phyloP scores from a whole-genome alignment of 2,888 invertebrate genomes.

The Atethmia centrago region DNA sequence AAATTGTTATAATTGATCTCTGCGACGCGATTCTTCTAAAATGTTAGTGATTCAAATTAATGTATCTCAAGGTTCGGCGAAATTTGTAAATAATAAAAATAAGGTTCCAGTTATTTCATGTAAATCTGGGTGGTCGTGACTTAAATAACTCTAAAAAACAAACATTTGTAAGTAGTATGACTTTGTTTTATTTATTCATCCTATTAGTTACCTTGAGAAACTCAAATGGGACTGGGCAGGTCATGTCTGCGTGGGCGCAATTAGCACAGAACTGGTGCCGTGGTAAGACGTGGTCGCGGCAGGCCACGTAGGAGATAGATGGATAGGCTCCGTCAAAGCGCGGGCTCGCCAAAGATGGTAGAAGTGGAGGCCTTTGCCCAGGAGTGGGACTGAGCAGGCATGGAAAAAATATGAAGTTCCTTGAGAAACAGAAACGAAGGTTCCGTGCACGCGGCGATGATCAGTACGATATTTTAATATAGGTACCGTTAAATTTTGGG shows the following conservation, averaged over 20 bases:
- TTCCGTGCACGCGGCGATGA: not conserved
- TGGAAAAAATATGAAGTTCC: no score
- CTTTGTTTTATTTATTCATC: conserved; percentile 38
- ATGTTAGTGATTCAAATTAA: conserved; percentile 24
- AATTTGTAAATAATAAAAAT: conserved; percentile 42
- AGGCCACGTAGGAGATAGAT: not conserved
- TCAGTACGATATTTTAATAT: not conserved
- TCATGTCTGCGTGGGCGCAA: not conserved
- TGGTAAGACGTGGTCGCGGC: not conserved
- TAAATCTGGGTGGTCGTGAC: conserved; percentile 58
- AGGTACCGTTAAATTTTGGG: not conserved
- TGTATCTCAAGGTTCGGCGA: conserved; percentile 1
- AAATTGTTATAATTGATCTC: conserved; percentile 13
- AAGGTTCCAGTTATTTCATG: conserved; percentile 54
- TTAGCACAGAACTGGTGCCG: not conserved
- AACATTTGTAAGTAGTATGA: conserved; percentile 48
- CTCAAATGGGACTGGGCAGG: not conserved
- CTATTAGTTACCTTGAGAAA: not conserved
- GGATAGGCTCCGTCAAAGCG: not conserved
- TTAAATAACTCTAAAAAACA: conserved; percentile 48
- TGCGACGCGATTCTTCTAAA: conserved; percentile 18
- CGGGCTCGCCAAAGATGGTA: not conserved
- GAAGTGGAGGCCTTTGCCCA: not conserved
- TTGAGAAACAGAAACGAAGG: not conserved
- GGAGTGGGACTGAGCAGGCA: not conserved